Evolutionary conservation across 2,797 vertebrate species (phyloP).

Genomic region (Malacoctenus gilli): DNA sequence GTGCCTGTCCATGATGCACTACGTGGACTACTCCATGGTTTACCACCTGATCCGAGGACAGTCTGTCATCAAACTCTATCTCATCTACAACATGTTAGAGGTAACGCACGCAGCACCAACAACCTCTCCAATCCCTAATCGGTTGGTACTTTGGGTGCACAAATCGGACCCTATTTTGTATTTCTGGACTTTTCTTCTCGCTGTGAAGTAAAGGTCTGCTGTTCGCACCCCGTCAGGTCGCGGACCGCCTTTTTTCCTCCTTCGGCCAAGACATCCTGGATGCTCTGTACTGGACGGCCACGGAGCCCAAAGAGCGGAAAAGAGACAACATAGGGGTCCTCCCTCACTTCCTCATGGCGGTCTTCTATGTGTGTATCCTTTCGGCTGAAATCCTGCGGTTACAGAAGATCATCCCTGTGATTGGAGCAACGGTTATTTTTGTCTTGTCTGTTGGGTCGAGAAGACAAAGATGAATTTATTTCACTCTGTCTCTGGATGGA

Average conservation of each 20-base stretch:
- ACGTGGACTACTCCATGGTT: constrained; percentile 99
- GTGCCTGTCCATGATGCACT: constrained; percentile 98
- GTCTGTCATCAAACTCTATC: constrained; percentile 98
- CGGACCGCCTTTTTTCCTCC: constrained; percentile 96
- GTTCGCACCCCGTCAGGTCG: constrained; percentile 89
- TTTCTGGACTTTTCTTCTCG: no score
- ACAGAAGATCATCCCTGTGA: no score
- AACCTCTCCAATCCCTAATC: no score
- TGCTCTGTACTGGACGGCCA: constrained; percentile 97
- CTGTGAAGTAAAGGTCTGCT: no score
- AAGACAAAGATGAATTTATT: no score
- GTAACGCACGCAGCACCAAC: constrained; percentile 68
- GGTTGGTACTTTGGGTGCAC: no score
- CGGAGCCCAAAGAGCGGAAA: constrained; percentile 94
- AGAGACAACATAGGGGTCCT: constrained; percentile 94
- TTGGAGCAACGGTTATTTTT: no score
- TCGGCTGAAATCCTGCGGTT: no score
- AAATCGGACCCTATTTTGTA: no score
- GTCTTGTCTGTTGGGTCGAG: no score
- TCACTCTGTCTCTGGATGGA: no score
- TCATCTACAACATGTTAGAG: constrained; percentile 99
- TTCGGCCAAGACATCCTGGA: constrained; percentile 98
- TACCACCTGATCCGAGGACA: constrained; percentile 98
- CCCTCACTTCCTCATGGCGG: constrained; percentile 96
- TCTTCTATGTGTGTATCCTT: constrained; percentile 99